Percentiles rank a stretch among this genome's conserved stretches.
Evolutionary conservation across 2,888 invertebrate species (phyloP).

Genomic region (Yponomeuta sedellus): DNA sequence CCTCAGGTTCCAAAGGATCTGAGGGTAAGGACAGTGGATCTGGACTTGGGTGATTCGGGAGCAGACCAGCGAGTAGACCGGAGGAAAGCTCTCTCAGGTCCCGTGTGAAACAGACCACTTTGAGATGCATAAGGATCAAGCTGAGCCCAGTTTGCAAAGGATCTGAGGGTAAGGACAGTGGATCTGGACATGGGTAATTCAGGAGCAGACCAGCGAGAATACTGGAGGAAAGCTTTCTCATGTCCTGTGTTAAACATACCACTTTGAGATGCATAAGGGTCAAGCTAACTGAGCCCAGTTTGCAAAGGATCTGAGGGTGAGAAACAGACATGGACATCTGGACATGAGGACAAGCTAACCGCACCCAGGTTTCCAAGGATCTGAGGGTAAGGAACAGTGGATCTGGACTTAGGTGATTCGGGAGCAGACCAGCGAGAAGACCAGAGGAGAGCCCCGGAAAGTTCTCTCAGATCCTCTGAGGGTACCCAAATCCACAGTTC

Average conservation of each 20-base stretch:
- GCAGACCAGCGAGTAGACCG: too few species aligned
- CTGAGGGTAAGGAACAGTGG: not conserved
- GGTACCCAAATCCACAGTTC: too few species aligned
- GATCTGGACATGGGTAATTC: not conserved
- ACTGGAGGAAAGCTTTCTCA: not conserved
- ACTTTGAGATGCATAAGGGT: not conserved
- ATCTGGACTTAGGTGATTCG: not conserved
- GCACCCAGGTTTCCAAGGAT: constrained; percentile 45
- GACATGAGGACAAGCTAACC: constrained; percentile 54
- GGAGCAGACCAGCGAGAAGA: too few species aligned
- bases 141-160: not conserved
- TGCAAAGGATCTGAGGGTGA: not conserved
- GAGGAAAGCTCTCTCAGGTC: not conserved
- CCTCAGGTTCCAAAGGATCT: not conserved
- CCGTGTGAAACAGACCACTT: not conserved
- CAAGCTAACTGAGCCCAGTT: not conserved
- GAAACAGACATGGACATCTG: too few species aligned
- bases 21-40: not conserved
- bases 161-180: not conserved
- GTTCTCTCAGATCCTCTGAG: not conserved
- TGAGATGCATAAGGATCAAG: not conserved
- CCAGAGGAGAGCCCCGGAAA: constrained; percentile 17
- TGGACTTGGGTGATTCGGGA: too few species aligned
- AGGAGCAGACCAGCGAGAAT: too few species aligned
- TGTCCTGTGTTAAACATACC: not conserved